Evolutionary conservation across 2,888 invertebrate species (phyloP), one percentile per base, ranked within the genome.

Genomic region (Coelopa pilipes): DNA sequence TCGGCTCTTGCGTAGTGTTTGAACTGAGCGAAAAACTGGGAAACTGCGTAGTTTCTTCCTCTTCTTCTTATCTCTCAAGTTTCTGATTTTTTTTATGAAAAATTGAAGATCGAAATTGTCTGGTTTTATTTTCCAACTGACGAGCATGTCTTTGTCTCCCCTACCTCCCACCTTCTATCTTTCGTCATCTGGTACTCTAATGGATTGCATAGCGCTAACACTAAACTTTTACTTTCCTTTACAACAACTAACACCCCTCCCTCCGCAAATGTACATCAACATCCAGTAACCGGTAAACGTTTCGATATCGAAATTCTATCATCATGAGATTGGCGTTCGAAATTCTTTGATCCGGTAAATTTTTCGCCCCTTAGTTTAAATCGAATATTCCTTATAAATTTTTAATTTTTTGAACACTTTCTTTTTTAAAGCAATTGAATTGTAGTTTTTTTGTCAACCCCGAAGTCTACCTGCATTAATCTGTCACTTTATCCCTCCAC

Each of bases 61-160:
- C 17, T 19, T 55, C 24, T 53, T 15, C 15, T 34, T 34, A 2
- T 34, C 15, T 21, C 24, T 10, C 21, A 21, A 34, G 4, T 49
- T 21, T 13, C 15, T 21, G 66, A 49, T 66, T 50, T 57, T 45
- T 7, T 46, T 21, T 17, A 59, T 76, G 76, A 63, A 73, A 73
- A 63, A 53, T 53, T 53, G n/a, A 53, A 74, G 55, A 70, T 76
- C 75, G 79, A 75, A 70, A 80, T 81, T 87, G 87, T 87, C 87
- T 85, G 87, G 87, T 87, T 87, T 87, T 87, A 87, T 87, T 84
- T 81, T 84, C 80, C 80, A 79, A 79, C 80, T 81, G 82, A 80
- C 87, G 87, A 87, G 87, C 87, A 87, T 87, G 87, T 80, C 74
- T 73, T 59, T 74, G 49, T 70, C 19, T 73, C 46, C n/a, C n/a